phyloP scores from a whole-genome alignment of 2,797 vertebrate species.

The Anguilla marmorata region DNA sequence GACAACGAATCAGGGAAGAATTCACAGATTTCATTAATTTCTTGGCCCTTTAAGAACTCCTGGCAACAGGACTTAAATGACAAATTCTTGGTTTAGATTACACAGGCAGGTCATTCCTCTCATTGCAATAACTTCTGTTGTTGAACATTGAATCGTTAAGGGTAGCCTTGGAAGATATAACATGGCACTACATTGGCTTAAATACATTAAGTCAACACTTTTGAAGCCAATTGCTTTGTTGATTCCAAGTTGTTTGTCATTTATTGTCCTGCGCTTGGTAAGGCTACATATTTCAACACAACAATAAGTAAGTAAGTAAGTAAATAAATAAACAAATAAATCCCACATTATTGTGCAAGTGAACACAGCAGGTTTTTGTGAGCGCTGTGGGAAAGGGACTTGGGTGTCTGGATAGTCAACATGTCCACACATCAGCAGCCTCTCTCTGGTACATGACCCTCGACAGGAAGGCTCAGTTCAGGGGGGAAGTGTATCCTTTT shows the following conservation, averaged over 20 bases:
- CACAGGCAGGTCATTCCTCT: not conserved
- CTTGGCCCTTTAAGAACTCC: not conserved
- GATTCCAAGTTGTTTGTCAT: not conserved
- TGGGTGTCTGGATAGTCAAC: not conserved
- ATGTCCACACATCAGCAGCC: slow-evolving; percentile 17
- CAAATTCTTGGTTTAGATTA: not conserved
- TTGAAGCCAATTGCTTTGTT: not conserved
- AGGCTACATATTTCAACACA: not conserved
- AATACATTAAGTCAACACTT: not conserved
- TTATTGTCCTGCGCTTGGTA: not conserved
- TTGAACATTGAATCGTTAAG: slow-evolving; percentile 8
- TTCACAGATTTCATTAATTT: too few species aligned
- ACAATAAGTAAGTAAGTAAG: too few species aligned
- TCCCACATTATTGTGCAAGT: not conserved
- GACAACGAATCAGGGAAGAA: too few species aligned
- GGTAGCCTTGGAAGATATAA: not conserved
- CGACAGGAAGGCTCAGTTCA: slow-evolving; percentile 59
- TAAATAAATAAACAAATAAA: not conserved
- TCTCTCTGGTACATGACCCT: slow-evolving; percentile 47
- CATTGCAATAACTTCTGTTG: not conserved
- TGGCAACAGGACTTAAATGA: not conserved
- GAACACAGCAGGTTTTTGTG: slow-evolving; percentile 6
- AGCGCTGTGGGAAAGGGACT: slow-evolving; percentile 2
- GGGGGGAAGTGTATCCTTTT: slow-evolving; percentile 53
- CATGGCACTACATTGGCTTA: not conserved